phyloP scores from a whole-genome alignment of 1,140 invertebrate species.

The Drosophila nigromelanica region DNA sequence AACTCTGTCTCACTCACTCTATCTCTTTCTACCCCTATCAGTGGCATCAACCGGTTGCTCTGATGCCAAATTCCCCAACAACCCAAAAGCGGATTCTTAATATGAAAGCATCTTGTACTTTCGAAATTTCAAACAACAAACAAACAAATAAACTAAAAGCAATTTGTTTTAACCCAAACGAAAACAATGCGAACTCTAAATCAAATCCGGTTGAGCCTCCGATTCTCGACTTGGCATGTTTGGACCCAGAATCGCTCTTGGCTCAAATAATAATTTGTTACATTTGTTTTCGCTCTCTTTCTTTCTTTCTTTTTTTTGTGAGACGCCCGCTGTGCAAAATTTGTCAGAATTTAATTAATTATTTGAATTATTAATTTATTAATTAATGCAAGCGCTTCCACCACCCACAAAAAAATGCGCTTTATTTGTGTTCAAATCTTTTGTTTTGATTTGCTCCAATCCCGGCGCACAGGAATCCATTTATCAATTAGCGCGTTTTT shows the following conservation, averaged over 20 bases:
- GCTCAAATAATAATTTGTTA: slow-evolving; percentile 58
- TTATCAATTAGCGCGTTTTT: slow-evolving; percentile 67
- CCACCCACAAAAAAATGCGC: slow-evolving; percentile 25
- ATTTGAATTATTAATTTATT: slow-evolving; percentile 64
- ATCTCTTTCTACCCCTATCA: slow-evolving; percentile 28
- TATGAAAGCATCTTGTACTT: slow-evolving; percentile 73
- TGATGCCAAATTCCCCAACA: slow-evolving; percentile 36
- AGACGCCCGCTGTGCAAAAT: slow-evolving; percentile 34
- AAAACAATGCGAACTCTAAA: slow-evolving; percentile 58
- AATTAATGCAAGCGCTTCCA: slow-evolving; percentile 35
- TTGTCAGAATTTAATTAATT: slow-evolving; percentile 63
- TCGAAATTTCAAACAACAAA: slow-evolving; percentile 59
- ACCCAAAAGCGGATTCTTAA: slow-evolving; percentile 50
- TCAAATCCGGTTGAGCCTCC: slow-evolving; percentile 53
- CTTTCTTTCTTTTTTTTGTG: background rate
- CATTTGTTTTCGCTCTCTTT: slow-evolving; percentile 40
- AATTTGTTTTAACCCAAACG: slow-evolving; percentile 10
- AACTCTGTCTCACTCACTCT: slow-evolving; percentile 45
- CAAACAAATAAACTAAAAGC: slow-evolving; percentile 39
- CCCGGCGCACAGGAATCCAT: slow-evolving; percentile 53
- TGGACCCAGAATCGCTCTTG: background rate
- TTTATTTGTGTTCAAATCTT: slow-evolving; percentile 15
- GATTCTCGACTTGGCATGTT: slow-evolving; percentile 21
- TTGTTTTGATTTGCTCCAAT: slow-evolving; percentile 44
- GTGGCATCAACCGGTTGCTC: slow-evolving; percentile 56